Evolutionary conservation across 2,113 vertebrate species (phyloP), one percentile per base, ranked within the genome.

Genomic region (Electrona antarctica): DNA sequence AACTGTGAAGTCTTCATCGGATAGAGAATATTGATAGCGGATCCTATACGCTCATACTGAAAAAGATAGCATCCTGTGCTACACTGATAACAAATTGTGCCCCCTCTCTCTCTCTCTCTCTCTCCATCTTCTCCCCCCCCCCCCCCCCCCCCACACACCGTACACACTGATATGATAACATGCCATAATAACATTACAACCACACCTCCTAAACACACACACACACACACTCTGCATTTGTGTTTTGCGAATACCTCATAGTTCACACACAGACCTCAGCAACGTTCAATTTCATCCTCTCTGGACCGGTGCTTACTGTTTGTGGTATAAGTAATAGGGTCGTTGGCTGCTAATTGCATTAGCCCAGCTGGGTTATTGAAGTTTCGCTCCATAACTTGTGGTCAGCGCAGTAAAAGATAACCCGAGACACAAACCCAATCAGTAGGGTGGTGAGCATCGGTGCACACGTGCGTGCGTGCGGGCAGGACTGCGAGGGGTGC

Each of bases 341-440:
- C 70, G 80, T 83, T 87, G 68, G 73, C 67, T 73, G 66, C 84
- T 92, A 91, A 92, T 91, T 90, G 83, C 86, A 87, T 90, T 87
- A 80, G 80, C 89, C 78, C 87, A 82, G 87, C 83, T 41, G 63
- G 90, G 87, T 85, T 85, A 85, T 87, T 85, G 78, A 88, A 86
- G 83, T 82, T 84, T 86, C 72, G 73, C 67, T 81, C 76, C 66
- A 78, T 79, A 85, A 88, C 83, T 88, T 80, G 78, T 74, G 84
- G 84, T 87, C 85, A 86, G 74, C 4, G 7, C 52, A 28, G 74
- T 76, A 80, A 87, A 77, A 81, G 79, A 89, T 85, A 80, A 90
- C 83, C 79, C 51, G 78, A 72, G 67, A 66, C 76, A 81, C 69
- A 77, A 83, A 70, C 74, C 84, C 82, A 77, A 75, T 87, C 83